Conservation (phyloP, 2,888 invertebrate species). For the Nomada ferruginata region DNA sequence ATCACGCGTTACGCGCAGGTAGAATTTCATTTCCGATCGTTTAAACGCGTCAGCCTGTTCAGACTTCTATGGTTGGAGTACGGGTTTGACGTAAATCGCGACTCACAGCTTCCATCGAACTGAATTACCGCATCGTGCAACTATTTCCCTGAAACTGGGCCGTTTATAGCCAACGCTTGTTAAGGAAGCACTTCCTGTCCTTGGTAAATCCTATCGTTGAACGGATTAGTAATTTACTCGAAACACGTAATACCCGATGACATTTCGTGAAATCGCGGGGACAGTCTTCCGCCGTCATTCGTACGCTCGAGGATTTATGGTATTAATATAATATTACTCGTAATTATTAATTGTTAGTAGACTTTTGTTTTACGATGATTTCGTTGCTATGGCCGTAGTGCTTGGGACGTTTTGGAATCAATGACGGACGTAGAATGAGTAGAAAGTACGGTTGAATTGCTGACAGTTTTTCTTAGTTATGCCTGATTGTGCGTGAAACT, state of each 20-base stretch:
- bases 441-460: too few species aligned
- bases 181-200: conserved; percentile 16
- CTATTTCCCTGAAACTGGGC: conserved; percentile 16
- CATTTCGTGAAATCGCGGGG: background rate
- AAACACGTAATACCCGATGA: background rate
- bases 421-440: too few species aligned
- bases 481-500: background rate
- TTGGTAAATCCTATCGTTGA: background rate
- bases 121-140: background rate
- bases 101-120: conserved; percentile 7
- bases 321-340: too few species aligned
- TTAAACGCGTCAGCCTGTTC: background rate
- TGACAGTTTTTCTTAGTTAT: too few species aligned
- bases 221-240: background rate
- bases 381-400: too few species aligned
- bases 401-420: too few species aligned
- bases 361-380: too few species aligned
- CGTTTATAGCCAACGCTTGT: background rate
- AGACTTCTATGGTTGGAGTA: background rate
- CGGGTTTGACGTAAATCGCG: background rate
- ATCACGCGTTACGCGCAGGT: background rate
- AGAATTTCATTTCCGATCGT: conserved; percentile 7
- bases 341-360: too few species aligned
- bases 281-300: background rate
- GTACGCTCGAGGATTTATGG: too few species aligned